A percentile compares a stretch with the other conserved stretches of the same genome.
Conservation (phyloP, 2,888 invertebrate species). For the Hydraecia micacea region DNA sequence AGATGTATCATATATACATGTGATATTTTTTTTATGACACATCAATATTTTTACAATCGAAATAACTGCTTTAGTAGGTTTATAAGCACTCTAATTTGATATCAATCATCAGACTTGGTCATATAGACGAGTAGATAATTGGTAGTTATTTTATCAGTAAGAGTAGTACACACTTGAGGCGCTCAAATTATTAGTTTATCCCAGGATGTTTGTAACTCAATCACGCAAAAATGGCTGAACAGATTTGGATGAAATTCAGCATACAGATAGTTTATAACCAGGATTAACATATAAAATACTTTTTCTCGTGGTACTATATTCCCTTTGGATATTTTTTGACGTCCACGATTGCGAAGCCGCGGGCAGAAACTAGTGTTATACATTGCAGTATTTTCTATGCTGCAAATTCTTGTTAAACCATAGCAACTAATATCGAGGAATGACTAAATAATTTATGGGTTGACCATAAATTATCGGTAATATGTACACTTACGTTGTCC, state of each 20-base stretch:
- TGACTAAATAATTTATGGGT: slow-evolving; percentile 56
- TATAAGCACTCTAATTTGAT: slow-evolving; percentile 69
- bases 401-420: slow-evolving; percentile 28
- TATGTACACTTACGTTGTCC: slow-evolving; percentile 63
- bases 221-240: neutral
- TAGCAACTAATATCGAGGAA: slow-evolving; percentile 28
- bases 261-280: neutral
- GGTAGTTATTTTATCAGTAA: slow-evolving; percentile 65
- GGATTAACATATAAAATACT: neutral
- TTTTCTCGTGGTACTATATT: neutral
- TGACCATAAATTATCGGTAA: slow-evolving; percentile 60
- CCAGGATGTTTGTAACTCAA: neutral
- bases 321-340: neutral
- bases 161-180: slow-evolving; percentile 37
- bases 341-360: neutral
- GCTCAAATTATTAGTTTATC: neutral
- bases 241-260: neutral
- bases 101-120: slow-evolving; percentile 69
- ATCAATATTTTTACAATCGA: slow-evolving; percentile 71
- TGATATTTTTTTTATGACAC: slow-evolving; percentile 67
- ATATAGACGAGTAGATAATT: slow-evolving; percentile 67
- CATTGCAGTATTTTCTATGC: slow-evolving; percentile 8
- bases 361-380: neutral
- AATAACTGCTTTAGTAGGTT: slow-evolving; percentile 70
- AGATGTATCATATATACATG: slow-evolving; percentile 67